Evolutionary conservation across 1,140 invertebrate genomes (phyloP), one percentile per base, ranked within the genome.

Genomic region (Aphelenchoides avenae): DNA sequence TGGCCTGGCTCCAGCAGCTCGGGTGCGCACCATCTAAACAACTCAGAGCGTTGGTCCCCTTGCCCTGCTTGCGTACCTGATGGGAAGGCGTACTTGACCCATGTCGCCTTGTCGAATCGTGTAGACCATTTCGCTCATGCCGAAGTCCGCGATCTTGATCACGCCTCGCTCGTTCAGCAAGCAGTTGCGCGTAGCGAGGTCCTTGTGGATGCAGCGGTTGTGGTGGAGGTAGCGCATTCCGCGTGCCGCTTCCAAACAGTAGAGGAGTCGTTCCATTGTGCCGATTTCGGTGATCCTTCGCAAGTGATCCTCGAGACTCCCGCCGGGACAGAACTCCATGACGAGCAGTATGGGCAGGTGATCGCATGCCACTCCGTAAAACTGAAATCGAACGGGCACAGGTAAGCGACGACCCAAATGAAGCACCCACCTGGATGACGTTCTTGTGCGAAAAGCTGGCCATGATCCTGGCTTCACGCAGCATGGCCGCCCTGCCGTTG

Each of bases 11-110:
- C 91, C 3, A 96, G 79, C 0, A 91, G 89, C 79, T 97, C 93
- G 0, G 92, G 91, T 0, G 92, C 91, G 92, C 97, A 96, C 93
- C 93, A 97, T 80, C 94, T 93, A 1, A 96, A 88, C 29, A 11
- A 13, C 11, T 37, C 29, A 81, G 84, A 84, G 81, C 86, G 44
- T 86, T 91, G 80, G 94, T 95, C 49, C 88, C 85, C 78, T 96
- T 97, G 76, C 95, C 95, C 70, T 95, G 90, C 66, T 89, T 20
- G 18, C 11, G 29, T 20, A 50, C 20, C 29, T 36, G 26, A 27
- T 36, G 2, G 40, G 33, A 52, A 46, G 29, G 6, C 22, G n/a
- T 30, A 31, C n/a, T 50, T 34, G 24, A 26, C 24, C 40, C 13
- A 20, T 52, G 11, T 52, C 47, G 26, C 15, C 20, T 24, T 30